phyloP scores from a whole-genome alignment of 2,888 invertebrate genomes.

The Aphodius granarius region DNA sequence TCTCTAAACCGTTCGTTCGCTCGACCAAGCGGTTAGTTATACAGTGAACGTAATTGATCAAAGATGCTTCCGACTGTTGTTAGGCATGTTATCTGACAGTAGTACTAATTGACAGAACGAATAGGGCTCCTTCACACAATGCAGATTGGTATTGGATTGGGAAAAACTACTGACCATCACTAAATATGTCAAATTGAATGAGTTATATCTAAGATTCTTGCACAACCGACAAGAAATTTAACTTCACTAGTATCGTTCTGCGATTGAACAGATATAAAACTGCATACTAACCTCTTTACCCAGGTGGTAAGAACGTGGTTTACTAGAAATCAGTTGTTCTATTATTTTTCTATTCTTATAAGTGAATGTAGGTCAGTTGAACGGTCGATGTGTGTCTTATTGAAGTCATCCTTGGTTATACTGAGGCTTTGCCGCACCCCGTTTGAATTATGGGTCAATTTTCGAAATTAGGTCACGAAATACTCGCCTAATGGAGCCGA shows the following conservation, averaged over 20 bases:
- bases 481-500: slow-evolving; percentile 36
- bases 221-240: too few species aligned
- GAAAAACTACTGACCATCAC: not conserved
- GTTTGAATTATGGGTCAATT: slow-evolving; percentile 17
- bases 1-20: not conserved
- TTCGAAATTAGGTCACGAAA: slow-evolving; percentile 33
- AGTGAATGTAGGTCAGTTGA: not conserved
- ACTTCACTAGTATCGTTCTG: too few species aligned
- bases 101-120: not conserved
- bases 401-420: not conserved
- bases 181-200: too few species aligned
- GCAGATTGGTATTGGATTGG: too few species aligned
- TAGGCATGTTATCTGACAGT: slow-evolving; percentile 5
- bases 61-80: slow-evolving; percentile 12
- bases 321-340: too few species aligned
- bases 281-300: too few species aligned
- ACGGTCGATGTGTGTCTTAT: not conserved
- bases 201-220: too few species aligned
- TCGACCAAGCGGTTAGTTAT: slow-evolving; percentile 9
- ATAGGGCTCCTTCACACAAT: not conserved
- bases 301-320: too few species aligned
- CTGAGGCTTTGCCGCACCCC: not conserved
- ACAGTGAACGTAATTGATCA: slow-evolving; percentile 22
- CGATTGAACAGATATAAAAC: too few species aligned
- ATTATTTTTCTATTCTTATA: not conserved